These are phyloP conservation scores for Lampris incognitus DNA, from an alignment of 2,113 vertebrate species.

Conservation along the genomic window DNA sequence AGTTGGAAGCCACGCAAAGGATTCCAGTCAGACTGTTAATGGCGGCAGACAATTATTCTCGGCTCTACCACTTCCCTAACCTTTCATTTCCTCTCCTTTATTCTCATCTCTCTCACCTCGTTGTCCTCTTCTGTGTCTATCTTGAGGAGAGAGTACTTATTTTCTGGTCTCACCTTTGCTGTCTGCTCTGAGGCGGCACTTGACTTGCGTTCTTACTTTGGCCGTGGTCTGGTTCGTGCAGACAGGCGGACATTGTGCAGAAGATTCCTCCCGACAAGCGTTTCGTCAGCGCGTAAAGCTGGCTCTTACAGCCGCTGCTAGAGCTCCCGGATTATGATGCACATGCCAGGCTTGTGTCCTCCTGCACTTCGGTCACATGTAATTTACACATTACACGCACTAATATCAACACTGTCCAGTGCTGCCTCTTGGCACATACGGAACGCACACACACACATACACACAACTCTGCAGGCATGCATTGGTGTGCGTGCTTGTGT, in stretches of 20 bases:
- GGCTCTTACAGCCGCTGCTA: slow-evolving; percentile 68
- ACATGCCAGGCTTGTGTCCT: slow-evolving; percentile 64
- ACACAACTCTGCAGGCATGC: background rate
- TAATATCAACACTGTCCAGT: too few species aligned
- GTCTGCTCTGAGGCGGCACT: slow-evolving; percentile 17
- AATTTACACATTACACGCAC: too few species aligned
- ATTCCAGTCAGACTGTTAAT: background rate
- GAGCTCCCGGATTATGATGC: slow-evolving; percentile 71
- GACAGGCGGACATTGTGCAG: background rate
- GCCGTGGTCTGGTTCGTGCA: slow-evolving; percentile 2
- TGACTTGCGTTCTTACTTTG: slow-evolving; percentile 6
- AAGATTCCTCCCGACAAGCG: slow-evolving; percentile 48
- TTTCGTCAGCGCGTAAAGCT: slow-evolving; percentile 65
- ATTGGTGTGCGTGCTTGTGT: background rate
- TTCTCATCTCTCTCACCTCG: background rate
- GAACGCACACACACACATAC: background rate
- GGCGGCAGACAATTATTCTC: background rate
- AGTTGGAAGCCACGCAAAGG: slow-evolving; percentile 47
- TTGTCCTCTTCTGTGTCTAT: background rate
- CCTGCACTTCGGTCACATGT: slow-evolving; percentile 27
- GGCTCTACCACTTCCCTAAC: background rate
- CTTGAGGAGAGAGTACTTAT: background rate
- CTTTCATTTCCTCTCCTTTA: slow-evolving; percentile 12
- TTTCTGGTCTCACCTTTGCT: background rate
- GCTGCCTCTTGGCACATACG: too few species aligned